These are phyloP conservation scores for Micronycteris hirsuta DNA, from an alignment of 2,113 vertebrate genomes.

Conservation along the genomic window DNA sequence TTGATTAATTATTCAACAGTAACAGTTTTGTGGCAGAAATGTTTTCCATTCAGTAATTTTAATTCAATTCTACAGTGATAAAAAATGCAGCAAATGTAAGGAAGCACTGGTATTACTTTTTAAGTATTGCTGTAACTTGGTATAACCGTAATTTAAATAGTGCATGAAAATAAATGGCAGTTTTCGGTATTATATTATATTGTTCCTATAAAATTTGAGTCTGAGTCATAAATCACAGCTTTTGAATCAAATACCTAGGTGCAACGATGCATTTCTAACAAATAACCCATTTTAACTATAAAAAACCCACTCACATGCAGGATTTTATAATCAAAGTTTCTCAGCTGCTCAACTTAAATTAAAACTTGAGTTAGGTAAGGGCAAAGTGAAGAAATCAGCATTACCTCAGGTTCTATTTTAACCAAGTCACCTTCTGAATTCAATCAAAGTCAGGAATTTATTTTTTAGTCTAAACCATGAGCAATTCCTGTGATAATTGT, in stretches of 20 bases:
- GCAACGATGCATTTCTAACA: conserved; percentile 52
- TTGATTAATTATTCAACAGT: conserved; percentile 58
- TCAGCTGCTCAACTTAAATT: conserved; percentile 22
- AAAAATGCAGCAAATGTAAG: conserved; percentile 40
- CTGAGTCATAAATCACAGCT: conserved; percentile 49
- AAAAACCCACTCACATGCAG: not conserved
- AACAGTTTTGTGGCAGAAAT: conserved; percentile 37
- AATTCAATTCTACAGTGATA: conserved; percentile 43
- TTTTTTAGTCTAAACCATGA: not conserved
- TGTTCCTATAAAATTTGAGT: conserved; percentile 60
- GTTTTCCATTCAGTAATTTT: conserved; percentile 58
- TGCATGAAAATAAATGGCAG: conserved; percentile 64
- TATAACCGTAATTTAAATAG: conserved; percentile 59
- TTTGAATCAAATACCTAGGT: conserved; percentile 45
- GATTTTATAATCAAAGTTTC: conserved; percentile 50
- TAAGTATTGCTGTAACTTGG: conserved; percentile 41
- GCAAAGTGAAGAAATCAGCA: conserved; percentile 25
- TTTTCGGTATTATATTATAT: conserved; percentile 58
- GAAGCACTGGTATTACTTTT: conserved; percentile 47
- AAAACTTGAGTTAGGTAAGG: conserved; percentile 18
- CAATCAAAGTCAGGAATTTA: conserved; percentile 29
- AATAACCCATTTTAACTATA: conserved; percentile 41
- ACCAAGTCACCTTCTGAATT: conserved; percentile 23
- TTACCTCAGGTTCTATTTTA: conserved; percentile 47
- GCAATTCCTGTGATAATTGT: conserved; percentile 20